Evolutionary conservation across 2,113 vertebrate genomes (phyloP), one percentile per base, ranked within the genome.

Genomic region (Phyllopteryx taeniolatus): DNA sequence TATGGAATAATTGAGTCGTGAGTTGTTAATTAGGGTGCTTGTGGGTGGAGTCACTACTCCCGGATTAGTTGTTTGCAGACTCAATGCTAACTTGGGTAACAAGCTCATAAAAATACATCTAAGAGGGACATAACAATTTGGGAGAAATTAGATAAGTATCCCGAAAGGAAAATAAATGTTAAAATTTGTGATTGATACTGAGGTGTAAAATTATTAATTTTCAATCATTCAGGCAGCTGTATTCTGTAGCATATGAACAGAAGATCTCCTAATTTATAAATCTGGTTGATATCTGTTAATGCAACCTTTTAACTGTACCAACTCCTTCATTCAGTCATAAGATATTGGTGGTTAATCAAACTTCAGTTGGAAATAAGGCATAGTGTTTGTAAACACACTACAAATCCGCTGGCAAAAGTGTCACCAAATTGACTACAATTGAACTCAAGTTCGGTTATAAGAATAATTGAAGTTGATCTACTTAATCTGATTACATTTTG

Each of bases 71-170:
- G 20, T 76, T 71, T 33, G 10, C 47, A 76, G 17, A 47, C 5
- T 64, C 47, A 27, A 57, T 63, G 27, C 43, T 43, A 64, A 63
- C 20, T 47, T 68, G 19, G 57, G 39, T 49, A 72, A 70, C 22
- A 9, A 33, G 56, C 42, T 12, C 20, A 22, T 66, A 27, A 12
- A 9, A 17, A n/a, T 27, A 46, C 13, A 66, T 27, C 2, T 14
- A 66, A 66, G n/a, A n/a, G 13, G 9, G 19, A n/a, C 19, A 13
- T n/a, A 35, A 44, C 19, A 22, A 43, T 43, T 63, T 11, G 11
- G 20, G 39, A 22, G 59, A 33, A 6, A 6, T 19, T 17, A 61
- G 14, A 51, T 51, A 19, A 17, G 49, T 19, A 51, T 51, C 6
- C 2, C 17, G 31, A 61, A 35, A 35, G 27, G 31, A 33, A 60